Conservation (phyloP, 2,888 invertebrate genomes). For the Chorisops tibialis region DNA sequence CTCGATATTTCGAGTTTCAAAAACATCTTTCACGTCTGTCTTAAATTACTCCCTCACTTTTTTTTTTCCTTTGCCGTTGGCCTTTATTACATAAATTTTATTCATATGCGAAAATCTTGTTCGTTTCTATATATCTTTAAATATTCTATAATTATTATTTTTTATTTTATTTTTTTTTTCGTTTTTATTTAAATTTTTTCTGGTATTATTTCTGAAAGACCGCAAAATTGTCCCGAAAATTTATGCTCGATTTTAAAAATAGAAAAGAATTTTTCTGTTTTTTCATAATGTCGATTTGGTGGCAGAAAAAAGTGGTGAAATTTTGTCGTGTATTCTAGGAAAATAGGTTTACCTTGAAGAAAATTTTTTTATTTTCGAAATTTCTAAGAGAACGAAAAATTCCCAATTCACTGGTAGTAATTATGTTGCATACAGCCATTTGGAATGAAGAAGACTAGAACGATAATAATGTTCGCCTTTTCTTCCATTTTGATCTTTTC, state of each 20-base stretch:
- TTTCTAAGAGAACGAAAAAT: too few species aligned
- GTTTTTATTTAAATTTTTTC: neutral
- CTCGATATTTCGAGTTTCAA: too few species aligned
- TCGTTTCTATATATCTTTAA: neutral
- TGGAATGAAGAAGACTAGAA: too few species aligned
- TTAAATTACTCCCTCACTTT: slow-evolving; percentile 25
- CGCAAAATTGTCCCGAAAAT: slow-evolving; percentile 21
- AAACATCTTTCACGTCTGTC: slow-evolving; percentile 2
- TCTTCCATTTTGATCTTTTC: too few species aligned
- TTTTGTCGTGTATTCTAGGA: too few species aligned
- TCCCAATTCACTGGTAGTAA: too few species aligned
- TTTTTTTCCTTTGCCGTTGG: slow-evolving; percentile 11
- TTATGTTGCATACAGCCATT: too few species aligned
- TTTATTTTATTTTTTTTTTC: slow-evolving; percentile 10
- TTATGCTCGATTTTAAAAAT: slow-evolving; percentile 24
- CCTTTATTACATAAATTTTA: slow-evolving; percentile 29
- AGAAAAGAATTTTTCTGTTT: slow-evolving; percentile 17
- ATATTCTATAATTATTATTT: neutral
- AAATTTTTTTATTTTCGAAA: too few species aligned
- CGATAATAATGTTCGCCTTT: too few species aligned
- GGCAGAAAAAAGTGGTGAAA: too few species aligned
- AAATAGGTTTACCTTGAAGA: too few species aligned
- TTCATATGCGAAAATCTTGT: slow-evolving; percentile 11
- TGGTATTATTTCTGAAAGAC: neutral
- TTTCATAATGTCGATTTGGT: too few species aligned